Percentiles rank a stretch among this genome's conserved stretches.
Conservation (phyloP, 2,113 vertebrate genomes). For the Tor tambroides region DNA sequence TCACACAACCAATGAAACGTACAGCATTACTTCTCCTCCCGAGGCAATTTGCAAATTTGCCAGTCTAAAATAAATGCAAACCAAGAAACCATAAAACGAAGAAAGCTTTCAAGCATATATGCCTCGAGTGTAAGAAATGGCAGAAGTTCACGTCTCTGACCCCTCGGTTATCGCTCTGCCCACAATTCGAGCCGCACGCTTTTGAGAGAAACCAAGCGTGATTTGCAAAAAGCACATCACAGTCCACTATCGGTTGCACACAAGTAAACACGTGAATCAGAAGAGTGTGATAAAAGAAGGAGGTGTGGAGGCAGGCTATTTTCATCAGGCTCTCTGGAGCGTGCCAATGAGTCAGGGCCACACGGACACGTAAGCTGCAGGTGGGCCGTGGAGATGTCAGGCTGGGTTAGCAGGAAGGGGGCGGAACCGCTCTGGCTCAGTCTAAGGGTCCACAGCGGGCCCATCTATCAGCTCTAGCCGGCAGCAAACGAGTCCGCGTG, state of each 20-base stretch:
- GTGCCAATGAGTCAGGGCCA: conserved; percentile 46
- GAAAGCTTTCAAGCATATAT: conserved; percentile 3
- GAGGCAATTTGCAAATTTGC: background rate
- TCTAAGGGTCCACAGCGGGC: conserved; percentile 50
- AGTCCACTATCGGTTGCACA: conserved; percentile 14
- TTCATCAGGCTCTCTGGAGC: conserved; percentile 45
- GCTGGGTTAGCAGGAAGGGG: conserved; percentile 44
- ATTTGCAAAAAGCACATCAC: background rate
- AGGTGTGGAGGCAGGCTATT: conserved; percentile 46
- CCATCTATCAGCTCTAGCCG: conserved; percentile 52
- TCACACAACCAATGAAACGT: conserved; percentile 8
- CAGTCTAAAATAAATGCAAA: background rate
- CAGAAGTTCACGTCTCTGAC: background rate
- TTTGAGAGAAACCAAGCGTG: conserved; percentile 27
- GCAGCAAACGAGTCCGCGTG: conserved; percentile 35
- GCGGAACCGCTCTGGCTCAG: conserved; percentile 19
- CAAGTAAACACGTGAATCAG: conserved; percentile 40
- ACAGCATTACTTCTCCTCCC: background rate
- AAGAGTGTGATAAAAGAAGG: conserved; percentile 28
- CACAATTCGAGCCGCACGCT: background rate
- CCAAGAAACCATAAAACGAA: background rate
- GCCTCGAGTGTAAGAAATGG: background rate
- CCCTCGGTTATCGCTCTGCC: background rate
- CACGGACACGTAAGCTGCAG: conserved; percentile 44
- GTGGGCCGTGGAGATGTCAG: conserved; percentile 51